A percentile compares a stretch with the other conserved stretches of the same genome.
These are phyloP conservation scores for Drosophila repleta DNA, from an alignment of 1,140 invertebrate genomes.

Conservation along the genomic window DNA sequence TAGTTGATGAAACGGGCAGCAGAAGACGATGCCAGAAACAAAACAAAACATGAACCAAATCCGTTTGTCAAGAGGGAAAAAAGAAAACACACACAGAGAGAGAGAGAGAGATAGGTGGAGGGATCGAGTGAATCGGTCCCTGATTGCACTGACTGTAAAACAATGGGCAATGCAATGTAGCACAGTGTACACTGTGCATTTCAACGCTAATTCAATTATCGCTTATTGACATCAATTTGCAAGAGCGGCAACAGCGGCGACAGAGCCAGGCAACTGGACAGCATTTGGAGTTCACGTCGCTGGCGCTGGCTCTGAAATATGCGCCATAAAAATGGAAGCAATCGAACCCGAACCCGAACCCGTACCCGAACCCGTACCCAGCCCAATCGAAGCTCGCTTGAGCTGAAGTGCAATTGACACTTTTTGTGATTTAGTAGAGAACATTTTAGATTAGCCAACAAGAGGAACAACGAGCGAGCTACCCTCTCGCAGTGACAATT, in stretches of 20 bases:
- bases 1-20: constrained; percentile 15
- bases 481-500: constrained; percentile 43
- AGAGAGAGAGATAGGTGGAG: neutral
- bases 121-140: constrained; percentile 10
- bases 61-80: constrained; percentile 18
- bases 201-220: constrained; percentile 64
- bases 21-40: constrained; percentile 13
- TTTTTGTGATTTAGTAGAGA: constrained; percentile 65
- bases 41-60: constrained; percentile 50
- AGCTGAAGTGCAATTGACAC: constrained; percentile 61
- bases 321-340: constrained; percentile 36
- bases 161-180: constrained; percentile 54
- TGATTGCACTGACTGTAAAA: constrained; percentile 51
- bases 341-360: neutral
- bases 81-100: too few species aligned
- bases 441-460: constrained; percentile 58
- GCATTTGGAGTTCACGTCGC: neutral
- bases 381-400: neutral
- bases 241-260: constrained; percentile 4
- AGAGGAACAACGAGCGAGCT: constrained; percentile 4
- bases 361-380: neutral
- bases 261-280: neutral
- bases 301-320: constrained; percentile 23
- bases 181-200: constrained; percentile 63
- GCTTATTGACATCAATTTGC: constrained; percentile 68